Percentiles rank a stretch among this genome's conserved stretches.
These are phyloP conservation scores for Periparus ater DNA, from an alignment of 2,797 vertebrate genomes.

Conservation along the genomic window DNA sequence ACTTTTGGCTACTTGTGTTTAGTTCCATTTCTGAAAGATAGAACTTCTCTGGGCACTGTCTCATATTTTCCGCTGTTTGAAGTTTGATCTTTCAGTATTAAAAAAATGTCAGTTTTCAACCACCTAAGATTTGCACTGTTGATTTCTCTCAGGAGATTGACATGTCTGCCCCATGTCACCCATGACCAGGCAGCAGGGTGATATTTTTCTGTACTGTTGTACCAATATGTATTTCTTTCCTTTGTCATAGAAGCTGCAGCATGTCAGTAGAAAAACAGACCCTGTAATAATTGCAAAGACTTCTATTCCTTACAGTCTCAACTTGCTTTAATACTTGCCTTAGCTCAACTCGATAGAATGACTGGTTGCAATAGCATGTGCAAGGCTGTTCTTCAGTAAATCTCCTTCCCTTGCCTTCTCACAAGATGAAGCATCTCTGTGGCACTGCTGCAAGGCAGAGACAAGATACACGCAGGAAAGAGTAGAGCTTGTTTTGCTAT, in stretches of 20 bases:
- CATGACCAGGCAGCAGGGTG: neutral
- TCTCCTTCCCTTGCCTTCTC: neutral
- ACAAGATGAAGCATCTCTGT: neutral
- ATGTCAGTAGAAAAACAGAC: neutral
- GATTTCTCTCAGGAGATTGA: neutral
- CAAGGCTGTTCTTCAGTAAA: neutral
- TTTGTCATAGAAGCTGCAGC: neutral
- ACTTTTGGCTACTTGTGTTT: neutral
- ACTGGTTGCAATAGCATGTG: neutral
- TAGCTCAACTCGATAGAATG: neutral
- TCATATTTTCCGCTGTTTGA: neutral
- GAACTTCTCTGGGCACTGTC: neutral
- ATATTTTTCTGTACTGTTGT: neutral
- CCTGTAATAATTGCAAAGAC: neutral
- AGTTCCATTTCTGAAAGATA: neutral
- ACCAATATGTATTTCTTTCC: neutral
- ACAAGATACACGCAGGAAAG: neutral
- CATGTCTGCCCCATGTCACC: neutral
- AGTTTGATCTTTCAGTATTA: neutral
- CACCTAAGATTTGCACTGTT: neutral
- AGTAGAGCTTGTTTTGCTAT: neutral
- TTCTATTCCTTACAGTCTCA: neutral
- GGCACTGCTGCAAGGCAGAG: neutral
- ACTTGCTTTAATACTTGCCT: neutral
- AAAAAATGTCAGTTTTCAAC: neutral